phyloP scores from a whole-genome alignment of 2,888 invertebrate genomes.

The Nemapogon koenigi region DNA sequence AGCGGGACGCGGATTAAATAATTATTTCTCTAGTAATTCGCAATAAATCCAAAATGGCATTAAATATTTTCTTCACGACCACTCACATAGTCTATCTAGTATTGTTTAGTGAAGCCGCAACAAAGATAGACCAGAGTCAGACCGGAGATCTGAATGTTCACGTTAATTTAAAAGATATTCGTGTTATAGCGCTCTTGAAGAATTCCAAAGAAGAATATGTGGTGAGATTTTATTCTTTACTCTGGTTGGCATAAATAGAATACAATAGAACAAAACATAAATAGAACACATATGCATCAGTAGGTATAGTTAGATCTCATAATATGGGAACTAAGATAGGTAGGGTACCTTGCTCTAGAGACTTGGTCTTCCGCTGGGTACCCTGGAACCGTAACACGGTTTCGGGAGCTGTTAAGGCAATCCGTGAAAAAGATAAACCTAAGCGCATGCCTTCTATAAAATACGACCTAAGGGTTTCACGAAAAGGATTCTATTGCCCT shows the following conservation, averaged over 20 bases:
- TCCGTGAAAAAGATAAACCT: too few relatives aligned
- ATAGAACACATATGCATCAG: not conserved
- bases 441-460: too few relatives aligned
- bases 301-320: not conserved
- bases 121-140: constrained; percentile 73
- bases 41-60: constrained; percentile 22
- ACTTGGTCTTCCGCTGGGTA: too few relatives aligned
- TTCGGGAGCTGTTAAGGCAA: too few relatives aligned
- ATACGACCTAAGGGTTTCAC: too few relatives aligned
- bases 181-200: constrained; percentile 72
- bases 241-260: constrained; percentile 1
- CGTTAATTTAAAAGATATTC: constrained; percentile 78
- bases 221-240: constrained; percentile 47
- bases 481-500: too few relatives aligned
- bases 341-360: too few relatives aligned
- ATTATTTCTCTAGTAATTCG: constrained; percentile 22
- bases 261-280: too few relatives aligned
- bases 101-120: constrained; percentile 13
- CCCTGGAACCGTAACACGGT: too few relatives aligned
- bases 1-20: constrained; percentile 13
- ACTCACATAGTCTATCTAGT: constrained; percentile 1
- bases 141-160: constrained; percentile 81
- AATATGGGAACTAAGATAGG: too few relatives aligned
- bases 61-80: constrained; percentile 12
- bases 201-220: constrained; percentile 67